These are phyloP conservation scores for Microplitis demolitor DNA, from an alignment of 1,140 invertebrate genomes.

Conservation along the genomic window DNA sequence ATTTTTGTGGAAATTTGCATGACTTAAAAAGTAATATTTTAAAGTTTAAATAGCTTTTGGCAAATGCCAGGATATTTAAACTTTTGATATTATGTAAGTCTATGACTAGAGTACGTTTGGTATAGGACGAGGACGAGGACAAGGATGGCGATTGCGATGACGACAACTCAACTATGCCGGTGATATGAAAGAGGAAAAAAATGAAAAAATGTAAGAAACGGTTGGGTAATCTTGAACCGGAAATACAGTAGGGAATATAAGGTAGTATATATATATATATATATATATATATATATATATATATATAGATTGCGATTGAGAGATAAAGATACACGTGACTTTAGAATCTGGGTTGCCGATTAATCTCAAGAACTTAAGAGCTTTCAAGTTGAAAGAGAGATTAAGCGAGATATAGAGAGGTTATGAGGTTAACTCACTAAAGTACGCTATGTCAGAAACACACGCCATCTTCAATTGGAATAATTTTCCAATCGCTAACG, in stretches of 20 bases:
- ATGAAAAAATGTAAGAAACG: neutral
- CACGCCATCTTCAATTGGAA: neutral
- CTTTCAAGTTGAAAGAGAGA: slow-evolving; percentile 7
- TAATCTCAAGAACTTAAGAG: slow-evolving; percentile 12
- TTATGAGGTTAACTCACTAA: neutral
- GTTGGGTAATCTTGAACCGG: neutral
- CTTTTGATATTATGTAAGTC: neutral
- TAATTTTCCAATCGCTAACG: neutral
- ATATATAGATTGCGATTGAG: neutral
- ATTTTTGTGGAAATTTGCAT: neutral
- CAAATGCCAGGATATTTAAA: neutral
- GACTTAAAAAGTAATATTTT: neutral
- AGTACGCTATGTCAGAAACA: neutral
- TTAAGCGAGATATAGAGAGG: neutral
- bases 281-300: neutral
- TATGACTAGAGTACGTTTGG: neutral
- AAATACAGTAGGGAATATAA: neutral
- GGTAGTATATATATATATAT: neutral
- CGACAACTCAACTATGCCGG: too few species aligned
- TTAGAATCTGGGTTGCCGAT: neutral
- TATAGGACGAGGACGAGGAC: neutral
- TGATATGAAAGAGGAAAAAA: too few species aligned
- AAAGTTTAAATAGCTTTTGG: slow-evolving; percentile 6
- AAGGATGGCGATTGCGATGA: too few species aligned
- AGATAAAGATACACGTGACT: neutral